A percentile compares a stretch with the other conserved stretches of the same genome.
These are phyloP conservation scores for Zaprionus africanus DNA, from an alignment of 1,140 invertebrate genomes.

Conservation along the genomic window DNA sequence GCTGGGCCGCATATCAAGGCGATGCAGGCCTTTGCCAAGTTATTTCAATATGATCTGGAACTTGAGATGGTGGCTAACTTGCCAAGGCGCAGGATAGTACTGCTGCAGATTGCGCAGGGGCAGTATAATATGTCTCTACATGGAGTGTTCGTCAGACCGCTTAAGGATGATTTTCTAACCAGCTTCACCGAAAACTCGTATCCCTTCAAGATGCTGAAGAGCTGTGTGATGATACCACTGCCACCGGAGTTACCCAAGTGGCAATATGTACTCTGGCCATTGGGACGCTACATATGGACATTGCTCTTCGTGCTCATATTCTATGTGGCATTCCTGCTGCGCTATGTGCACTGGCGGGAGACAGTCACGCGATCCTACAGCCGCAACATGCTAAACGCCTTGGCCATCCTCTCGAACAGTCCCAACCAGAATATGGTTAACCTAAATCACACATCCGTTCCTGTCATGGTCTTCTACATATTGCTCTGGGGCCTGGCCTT, in stretches of 20 bases:
- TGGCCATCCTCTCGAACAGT: conserved; percentile 64
- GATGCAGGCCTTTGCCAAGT: conserved; percentile 51
- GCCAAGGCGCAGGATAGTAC: conserved; percentile 39
- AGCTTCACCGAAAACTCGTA: conserved; percentile 48
- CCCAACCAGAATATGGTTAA: conserved; percentile 70
- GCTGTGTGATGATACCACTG: conserved; percentile 78
- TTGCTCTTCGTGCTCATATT: conserved; percentile 55
- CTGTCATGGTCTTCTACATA: conserved; percentile 57
- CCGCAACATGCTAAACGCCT: conserved; percentile 55
- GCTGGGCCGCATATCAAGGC: conserved; percentile 63
- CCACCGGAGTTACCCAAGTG: conserved; percentile 75
- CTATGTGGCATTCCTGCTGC: conserved; percentile 67
- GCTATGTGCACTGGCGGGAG: conserved; percentile 53
- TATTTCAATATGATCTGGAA: conserved; percentile 44
- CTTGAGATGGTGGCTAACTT: conserved; percentile 51
- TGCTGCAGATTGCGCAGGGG: conserved; percentile 45
- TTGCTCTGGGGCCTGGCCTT: conserved; percentile 64
- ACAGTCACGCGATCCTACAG: conserved; percentile 30
- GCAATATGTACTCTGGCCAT: conserved; percentile 75
- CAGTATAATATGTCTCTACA: conserved; percentile 63
- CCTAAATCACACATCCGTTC: conserved; percentile 40
- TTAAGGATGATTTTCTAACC: neutral
- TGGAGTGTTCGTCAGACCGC: conserved; percentile 38
- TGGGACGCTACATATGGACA: conserved; percentile 69
- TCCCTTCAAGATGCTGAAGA: conserved; percentile 61